Evolutionary conservation across 2,113 vertebrate species (phyloP).

Genomic region (Seriola aureovittata): DNA sequence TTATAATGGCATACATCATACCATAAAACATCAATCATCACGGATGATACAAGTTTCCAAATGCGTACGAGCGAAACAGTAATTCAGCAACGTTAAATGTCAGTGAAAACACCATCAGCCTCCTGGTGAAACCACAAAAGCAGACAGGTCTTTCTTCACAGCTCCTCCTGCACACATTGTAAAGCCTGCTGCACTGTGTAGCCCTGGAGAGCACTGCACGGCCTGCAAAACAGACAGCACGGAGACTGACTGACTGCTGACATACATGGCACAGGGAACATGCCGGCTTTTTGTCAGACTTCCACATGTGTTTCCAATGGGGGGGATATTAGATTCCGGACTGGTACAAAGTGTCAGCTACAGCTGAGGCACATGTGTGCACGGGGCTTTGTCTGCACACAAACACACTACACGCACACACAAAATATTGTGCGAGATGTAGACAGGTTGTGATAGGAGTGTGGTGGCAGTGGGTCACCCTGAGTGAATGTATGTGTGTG

Average conservation of each 20-base stretch:
- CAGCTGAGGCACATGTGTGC: slow-evolving; percentile 48
- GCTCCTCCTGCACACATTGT: slow-evolving; percentile 40
- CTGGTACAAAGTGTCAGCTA: slow-evolving; percentile 54
- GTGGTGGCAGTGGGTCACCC: slow-evolving; percentile 62
- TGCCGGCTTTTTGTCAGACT: slow-evolving; percentile 73
- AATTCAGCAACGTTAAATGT: slow-evolving; percentile 1
- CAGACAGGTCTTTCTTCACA: slow-evolving; percentile 20
- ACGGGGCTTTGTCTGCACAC: slow-evolving; percentile 20
- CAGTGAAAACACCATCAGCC: background rate
- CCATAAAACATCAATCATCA: background rate
- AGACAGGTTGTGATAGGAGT: slow-evolving; percentile 64
- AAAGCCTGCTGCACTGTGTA: slow-evolving; percentile 17
- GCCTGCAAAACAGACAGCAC: slow-evolving; percentile 48
- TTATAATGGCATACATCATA: background rate
- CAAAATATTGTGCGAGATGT: slow-evolving; percentile 20
- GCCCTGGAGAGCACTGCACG: slow-evolving; percentile 9
- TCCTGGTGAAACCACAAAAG: slow-evolving; percentile 30
- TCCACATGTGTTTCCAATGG: slow-evolving; percentile 83
- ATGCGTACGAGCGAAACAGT: background rate
- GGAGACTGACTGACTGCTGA: slow-evolving; percentile 77
- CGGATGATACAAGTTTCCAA: background rate
- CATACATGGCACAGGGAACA: slow-evolving; percentile 76
- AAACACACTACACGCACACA: slow-evolving; percentile 33
- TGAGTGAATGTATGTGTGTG: slow-evolving; percentile 14
- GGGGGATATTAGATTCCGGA: slow-evolving; percentile 65